These are phyloP conservation scores for Lasaia peninsularis DNA, from an alignment of 1,140 invertebrate species.

Conservation along the genomic window DNA sequence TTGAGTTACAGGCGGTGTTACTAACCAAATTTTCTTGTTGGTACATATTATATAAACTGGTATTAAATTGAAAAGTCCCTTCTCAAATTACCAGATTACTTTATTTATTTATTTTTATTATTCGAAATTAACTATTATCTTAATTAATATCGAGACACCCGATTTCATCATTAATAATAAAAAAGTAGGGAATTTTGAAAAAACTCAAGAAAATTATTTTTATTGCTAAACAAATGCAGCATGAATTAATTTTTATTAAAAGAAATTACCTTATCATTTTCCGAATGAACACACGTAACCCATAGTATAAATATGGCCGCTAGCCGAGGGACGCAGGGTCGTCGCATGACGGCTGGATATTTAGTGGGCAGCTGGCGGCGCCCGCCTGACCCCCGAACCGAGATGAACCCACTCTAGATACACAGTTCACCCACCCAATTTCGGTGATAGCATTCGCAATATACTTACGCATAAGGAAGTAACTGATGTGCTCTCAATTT, in stretches of 20 bases:
- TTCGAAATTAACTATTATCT: too few relatives aligned
- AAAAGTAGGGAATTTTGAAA: not conserved
- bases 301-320: slow-evolving; percentile 19
- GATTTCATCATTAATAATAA: too few relatives aligned
- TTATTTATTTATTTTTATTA: too few relatives aligned
- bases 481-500: slow-evolving; percentile 24
- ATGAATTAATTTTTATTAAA: not conserved
- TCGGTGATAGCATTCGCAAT: slow-evolving; percentile 55
- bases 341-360: slow-evolving; percentile 46
- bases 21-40: too few relatives aligned
- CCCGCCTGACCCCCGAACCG: slow-evolving; percentile 56
- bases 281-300: slow-evolving; percentile 1
- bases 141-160: too few relatives aligned
- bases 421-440: slow-evolving; percentile 71
- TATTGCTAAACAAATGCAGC: too few relatives aligned
- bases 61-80: too few relatives aligned
- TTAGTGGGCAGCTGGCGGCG: slow-evolving; percentile 35
- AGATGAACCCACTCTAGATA: slow-evolving; percentile 61
- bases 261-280: slow-evolving; percentile 29
- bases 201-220: not conserved
- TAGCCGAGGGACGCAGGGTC: slow-evolving; percentile 25
- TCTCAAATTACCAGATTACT: too few relatives aligned
- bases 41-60: too few relatives aligned
- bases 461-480: slow-evolving; percentile 52
- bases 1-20: too few relatives aligned